Evolutionary conservation across 2,888 invertebrate genomes (phyloP).

Genomic region (Agrochola lota): DNA sequence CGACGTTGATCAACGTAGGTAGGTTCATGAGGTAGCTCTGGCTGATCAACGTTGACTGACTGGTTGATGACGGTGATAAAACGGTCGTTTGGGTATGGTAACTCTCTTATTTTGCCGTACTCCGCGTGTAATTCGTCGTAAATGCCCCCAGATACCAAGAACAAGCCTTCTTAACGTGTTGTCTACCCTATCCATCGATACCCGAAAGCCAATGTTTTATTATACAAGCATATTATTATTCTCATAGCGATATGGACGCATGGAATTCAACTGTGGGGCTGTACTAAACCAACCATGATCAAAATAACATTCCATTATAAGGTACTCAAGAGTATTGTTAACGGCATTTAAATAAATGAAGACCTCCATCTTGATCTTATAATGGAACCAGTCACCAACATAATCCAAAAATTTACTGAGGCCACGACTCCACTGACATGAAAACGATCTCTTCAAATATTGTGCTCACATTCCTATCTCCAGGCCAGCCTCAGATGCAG

Average conservation of each 20-base stretch:
- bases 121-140: neutral
- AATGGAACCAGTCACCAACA: neutral
- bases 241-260: too few relatives aligned
- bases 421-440: neutral
- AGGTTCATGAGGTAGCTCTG: too few relatives aligned
- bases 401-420: neutral
- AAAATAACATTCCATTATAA: neutral
- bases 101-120: too few relatives aligned
- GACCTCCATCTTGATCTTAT: neutral
- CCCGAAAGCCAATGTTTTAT: neutral
- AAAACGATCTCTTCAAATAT: neutral
- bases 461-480: neutral
- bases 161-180: neutral
- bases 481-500: constrained; percentile 56
- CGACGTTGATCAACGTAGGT: too few relatives aligned
- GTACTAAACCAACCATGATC: neutral
- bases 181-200: neutral
- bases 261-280: neutral
- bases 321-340: too few relatives aligned
- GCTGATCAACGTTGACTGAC: too few relatives aligned
- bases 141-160: neutral
- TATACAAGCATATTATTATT: neutral
- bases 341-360: too few relatives aligned
- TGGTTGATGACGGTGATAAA: too few relatives aligned
- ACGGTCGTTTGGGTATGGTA: too few relatives aligned